Evolutionary conservation across 2,888 invertebrate species (phyloP), one percentile per base, ranked within the genome.

Genomic region (Andricus quercusramuli): DNA sequence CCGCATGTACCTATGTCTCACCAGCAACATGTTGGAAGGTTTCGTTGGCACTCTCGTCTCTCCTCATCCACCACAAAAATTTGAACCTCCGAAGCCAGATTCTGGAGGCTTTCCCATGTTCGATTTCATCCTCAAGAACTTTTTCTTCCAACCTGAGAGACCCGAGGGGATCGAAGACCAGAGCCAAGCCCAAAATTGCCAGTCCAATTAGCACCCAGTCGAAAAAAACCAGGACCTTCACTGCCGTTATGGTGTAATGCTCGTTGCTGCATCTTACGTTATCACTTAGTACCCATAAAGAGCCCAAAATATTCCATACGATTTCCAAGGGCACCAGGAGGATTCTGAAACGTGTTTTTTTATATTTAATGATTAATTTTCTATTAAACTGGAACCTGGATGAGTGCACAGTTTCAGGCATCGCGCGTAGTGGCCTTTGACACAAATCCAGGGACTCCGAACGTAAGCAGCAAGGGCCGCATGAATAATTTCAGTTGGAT

Each of bases 131-230:
- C 84, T 92, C 92, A 65, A 91, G 82, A 17, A 85, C 83, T 44
- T 90, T 88, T 32, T 90, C 88, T 47, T 86, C 85, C 9, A 88
- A 81, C 0, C 86, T 86, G 9, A 92, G 76, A 0, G 91, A 90
- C 6, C 97, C 97, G 84, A 97, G 93, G 0, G 97, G 97, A 91
- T 97, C 97, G 91, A 97, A 97, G 70, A 97, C 95, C 92, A 97
- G 93, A 67, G 96, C 95, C 68, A 97, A 93, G 0, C 96, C 96
- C 87, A 97, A 95, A 41, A 97, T 93, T 5, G 96, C 95, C 17
- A 96, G 93, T 1, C 95, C 95, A 79, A 97, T 94, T 77, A 97
- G 94, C 29, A 96, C 95, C 97, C 97, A 98, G 89, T 97, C 96
- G 92, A 96, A 96, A 76, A 97, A 94, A 0, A 97, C 96, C 86